These are phyloP conservation scores for Botrylloides violaceus DNA, from an alignment of 23 tunicate genomes.

Conservation along the genomic window DNA sequence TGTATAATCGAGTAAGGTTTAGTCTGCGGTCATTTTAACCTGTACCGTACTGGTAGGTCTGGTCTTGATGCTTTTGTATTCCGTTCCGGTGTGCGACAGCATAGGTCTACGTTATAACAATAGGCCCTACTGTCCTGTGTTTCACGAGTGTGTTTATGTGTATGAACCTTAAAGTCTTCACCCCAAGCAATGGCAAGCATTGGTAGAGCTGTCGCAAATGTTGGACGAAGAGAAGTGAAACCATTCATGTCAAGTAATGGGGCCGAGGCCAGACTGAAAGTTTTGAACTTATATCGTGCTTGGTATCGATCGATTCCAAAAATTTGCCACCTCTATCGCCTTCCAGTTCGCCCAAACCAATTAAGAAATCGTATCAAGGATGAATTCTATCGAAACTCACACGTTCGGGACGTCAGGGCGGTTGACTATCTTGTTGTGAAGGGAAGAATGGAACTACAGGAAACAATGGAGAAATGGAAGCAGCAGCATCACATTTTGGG, in stretches of 20 bases:
- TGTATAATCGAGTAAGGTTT: too few species aligned
- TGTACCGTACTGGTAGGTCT: too few species aligned
- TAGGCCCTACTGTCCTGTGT: too few species aligned
- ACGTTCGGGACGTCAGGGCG: conserved; percentile 67
- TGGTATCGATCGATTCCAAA: conserved; percentile 67
- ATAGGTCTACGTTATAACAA: too few species aligned
- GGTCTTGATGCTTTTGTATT: too few species aligned
- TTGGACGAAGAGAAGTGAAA: conserved; percentile 30
- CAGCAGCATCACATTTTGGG: conserved; percentile 54
- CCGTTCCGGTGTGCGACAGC: too few species aligned
- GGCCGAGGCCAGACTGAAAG: conserved; percentile 63
- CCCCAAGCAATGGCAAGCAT: conserved; percentile 6
- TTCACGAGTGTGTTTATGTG: too few species aligned
- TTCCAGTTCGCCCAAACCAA: conserved; percentile 36
- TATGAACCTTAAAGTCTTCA: too few species aligned
- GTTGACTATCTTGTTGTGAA: conserved; percentile 72
- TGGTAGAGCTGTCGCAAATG: conserved; percentile 14
- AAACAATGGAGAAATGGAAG: conserved; percentile 71
- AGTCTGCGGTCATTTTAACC: too few species aligned
- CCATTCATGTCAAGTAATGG: conserved; percentile 55
- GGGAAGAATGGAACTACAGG: conserved; percentile 91
- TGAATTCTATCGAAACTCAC: conserved; percentile 72
- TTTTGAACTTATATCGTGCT: conserved; percentile 63
- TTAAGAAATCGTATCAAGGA: conserved; percentile 48
- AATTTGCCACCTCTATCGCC: conserved; percentile 31